Conservation (phyloP, 1,140 invertebrate genomes). For the Lordiphosa clarofinis region DNA sequence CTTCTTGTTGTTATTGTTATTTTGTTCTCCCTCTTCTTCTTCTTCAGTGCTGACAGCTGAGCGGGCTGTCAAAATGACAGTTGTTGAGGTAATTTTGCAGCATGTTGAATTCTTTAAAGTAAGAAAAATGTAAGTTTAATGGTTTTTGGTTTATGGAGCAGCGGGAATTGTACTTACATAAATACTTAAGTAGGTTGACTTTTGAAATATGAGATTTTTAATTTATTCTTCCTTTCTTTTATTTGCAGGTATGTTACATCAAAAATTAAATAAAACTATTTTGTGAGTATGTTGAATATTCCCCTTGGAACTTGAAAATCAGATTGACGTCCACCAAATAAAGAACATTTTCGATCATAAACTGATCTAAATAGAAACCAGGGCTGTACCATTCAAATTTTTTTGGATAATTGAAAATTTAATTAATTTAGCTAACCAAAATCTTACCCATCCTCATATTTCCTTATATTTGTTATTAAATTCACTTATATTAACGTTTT, state of each 20-base stretch:
- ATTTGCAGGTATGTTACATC: conserved; percentile 60
- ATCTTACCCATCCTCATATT: too few relatives aligned
- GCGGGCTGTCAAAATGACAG: conserved; percentile 60
- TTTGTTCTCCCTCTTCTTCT: conserved; percentile 3
- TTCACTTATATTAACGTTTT: too few relatives aligned
- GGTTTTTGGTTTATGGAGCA: conserved; percentile 11
- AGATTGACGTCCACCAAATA: too few relatives aligned
- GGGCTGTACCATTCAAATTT: too few relatives aligned
- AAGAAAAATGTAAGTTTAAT: conserved; percentile 41
- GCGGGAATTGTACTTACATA: conserved; percentile 7
- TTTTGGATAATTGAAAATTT: too few relatives aligned
- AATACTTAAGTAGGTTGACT: background rate
- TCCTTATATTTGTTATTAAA: too few relatives aligned
- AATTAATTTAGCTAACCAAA: too few relatives aligned
- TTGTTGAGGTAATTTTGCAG: conserved; percentile 60
- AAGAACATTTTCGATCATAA: too few relatives aligned
- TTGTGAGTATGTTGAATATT: conserved; percentile 5
- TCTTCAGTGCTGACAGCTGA: conserved; percentile 35
- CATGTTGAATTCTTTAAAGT: conserved; percentile 14
- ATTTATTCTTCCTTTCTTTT: conserved; percentile 17
- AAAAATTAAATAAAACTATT: background rate
- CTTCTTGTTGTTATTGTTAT: conserved; percentile 5
- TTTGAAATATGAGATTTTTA: background rate
- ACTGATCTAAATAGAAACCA: too few relatives aligned
- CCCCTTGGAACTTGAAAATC: background rate